Evolutionary conservation across 2,888 invertebrate genomes (phyloP).

Genomic region (Lochmaea crataegi): DNA sequence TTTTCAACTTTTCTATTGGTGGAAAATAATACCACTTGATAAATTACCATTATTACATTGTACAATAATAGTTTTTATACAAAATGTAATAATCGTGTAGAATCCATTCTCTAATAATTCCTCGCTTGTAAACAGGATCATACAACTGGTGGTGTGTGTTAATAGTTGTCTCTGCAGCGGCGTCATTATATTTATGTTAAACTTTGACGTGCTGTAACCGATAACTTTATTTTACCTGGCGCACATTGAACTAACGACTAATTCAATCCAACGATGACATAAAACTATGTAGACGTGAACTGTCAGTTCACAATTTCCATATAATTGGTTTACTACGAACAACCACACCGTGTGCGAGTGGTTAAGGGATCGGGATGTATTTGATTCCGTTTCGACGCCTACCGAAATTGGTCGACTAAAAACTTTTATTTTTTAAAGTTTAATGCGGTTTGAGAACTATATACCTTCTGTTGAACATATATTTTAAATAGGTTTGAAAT

Average conservation of each 20-base stretch:
- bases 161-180: background rate
- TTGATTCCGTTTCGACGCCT: slow-evolving; percentile 49
- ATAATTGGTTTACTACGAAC: slow-evolving; percentile 57
- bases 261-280: slow-evolving; percentile 48
- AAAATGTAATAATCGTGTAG: background rate
- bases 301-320: slow-evolving; percentile 56
- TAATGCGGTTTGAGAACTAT: no score
- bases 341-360: slow-evolving; percentile 48
- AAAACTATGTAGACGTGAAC: slow-evolving; percentile 54
- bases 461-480: no score
- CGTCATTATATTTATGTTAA: slow-evolving; percentile 21
- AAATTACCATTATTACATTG: no score
- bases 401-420: slow-evolving; percentile 12
- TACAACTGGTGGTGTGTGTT: background rate
- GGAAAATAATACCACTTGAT: no score
- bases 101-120: background rate
- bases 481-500: no score
- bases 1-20: no score
- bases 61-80: no score
- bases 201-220: slow-evolving; percentile 29
- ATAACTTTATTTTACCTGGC: slow-evolving; percentile 40
- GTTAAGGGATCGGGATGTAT: slow-evolving; percentile 53
- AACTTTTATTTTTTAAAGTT: no score
- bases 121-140: background rate
- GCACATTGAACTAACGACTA: slow-evolving; percentile 45